Conservation (phyloP, 2,113 vertebrate genomes). For the Saccopteryx bilineata region DNA sequence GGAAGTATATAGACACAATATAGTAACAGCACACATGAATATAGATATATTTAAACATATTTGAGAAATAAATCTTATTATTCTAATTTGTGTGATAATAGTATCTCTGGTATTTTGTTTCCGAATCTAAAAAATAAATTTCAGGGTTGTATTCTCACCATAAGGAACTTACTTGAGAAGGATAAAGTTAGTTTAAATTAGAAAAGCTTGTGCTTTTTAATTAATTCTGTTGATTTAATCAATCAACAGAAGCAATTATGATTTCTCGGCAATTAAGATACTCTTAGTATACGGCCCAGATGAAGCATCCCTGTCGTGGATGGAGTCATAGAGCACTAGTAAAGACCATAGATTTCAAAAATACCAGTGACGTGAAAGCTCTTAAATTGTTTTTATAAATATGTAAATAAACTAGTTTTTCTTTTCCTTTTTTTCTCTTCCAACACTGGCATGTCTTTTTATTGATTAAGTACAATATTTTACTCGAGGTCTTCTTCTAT, state of each 20-base stretch:
- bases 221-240: too few relatives aligned
- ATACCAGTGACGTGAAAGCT: neutral
- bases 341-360: neutral
- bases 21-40: neutral
- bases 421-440: neutral
- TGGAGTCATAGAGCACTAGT: fast-evolving
- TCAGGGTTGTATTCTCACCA: neutral
- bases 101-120: neutral
- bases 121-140: neutral
- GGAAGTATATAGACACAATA: neutral
- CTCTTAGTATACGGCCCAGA: neutral
- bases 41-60: neutral
- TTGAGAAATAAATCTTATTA: neutral
- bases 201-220: neutral
- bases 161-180: neutral
- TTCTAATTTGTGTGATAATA: neutral
- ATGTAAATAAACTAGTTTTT: neutral
- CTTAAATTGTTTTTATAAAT: neutral
- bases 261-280: neutral
- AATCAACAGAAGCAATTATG: neutral
- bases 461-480: neutral
- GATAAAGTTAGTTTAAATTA: neutral
- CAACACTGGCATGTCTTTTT: neutral
- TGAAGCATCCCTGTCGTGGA: fast-evolving
- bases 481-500: neutral